A percentile compares a stretch with the other conserved stretches of the same genome.
Evolutionary conservation across 1,140 invertebrate species (phyloP).

Genomic region (Pentalonia nigronervosa): DNA sequence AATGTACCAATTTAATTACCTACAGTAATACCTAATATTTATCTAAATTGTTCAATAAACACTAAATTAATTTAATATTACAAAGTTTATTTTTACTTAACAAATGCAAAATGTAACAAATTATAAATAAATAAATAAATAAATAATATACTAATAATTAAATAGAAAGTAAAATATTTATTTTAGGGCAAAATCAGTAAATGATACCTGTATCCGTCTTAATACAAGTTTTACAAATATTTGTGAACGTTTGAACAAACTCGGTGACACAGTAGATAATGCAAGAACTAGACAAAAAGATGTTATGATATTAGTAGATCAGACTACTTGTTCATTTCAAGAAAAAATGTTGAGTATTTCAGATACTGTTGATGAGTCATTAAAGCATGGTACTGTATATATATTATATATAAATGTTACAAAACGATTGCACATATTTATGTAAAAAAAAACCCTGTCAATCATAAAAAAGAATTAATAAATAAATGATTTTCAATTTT

Average conservation of each 20-base stretch:
- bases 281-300: slow-evolving; percentile 38
- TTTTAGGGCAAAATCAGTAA: slow-evolving; percentile 6
- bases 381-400: not conserved
- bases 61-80: not conserved
- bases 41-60: not conserved
- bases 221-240: slow-evolving; percentile 11
- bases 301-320: not conserved
- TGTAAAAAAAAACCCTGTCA: not conserved
- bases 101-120: no score
- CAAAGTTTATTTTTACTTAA: no score
- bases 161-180: not conserved
- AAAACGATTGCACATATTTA: no score
- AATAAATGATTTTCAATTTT: not conserved
- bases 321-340: slow-evolving; percentile 42
- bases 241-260: slow-evolving; percentile 44
- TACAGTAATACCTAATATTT: not conserved
- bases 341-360: slow-evolving; percentile 32
- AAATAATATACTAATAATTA: no score
- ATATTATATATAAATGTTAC: no score
- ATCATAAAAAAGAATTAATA: no score
- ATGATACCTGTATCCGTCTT: not conserved
- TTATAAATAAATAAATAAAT: no score
- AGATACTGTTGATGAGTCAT: slow-evolving; percentile 21
- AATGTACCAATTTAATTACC: not conserved
- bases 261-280: slow-evolving; percentile 6